These are phyloP conservation scores for Sinocyclocheilus anshuiensis DNA, from an alignment of 2,113 vertebrate species.

Conservation along the genomic window DNA sequence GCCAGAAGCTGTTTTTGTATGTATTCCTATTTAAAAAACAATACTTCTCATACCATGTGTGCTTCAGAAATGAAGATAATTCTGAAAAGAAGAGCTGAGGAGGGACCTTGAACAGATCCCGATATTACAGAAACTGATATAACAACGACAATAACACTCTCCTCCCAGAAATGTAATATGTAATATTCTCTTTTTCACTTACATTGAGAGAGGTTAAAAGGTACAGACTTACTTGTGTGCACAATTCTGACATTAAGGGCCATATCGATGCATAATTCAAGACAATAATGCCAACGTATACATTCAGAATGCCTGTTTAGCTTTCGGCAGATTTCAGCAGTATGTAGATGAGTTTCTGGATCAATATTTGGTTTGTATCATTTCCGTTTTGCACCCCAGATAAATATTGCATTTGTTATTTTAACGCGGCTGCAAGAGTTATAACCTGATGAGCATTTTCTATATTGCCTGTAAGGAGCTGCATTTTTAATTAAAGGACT, in stretches of 20 bases:
- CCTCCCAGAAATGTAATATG: constrained; percentile 43
- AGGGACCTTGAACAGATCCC: constrained; percentile 48
- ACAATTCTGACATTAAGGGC: constrained; percentile 44
- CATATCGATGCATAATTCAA: constrained; percentile 47
- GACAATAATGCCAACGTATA: constrained; percentile 34
- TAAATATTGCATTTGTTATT: not conserved
- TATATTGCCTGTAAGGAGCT: not conserved
- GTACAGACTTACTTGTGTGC: constrained; percentile 40
- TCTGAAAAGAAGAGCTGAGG: constrained; percentile 36
- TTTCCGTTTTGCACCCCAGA: not conserved
- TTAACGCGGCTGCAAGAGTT: not conserved
- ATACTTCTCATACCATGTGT: constrained; percentile 44
- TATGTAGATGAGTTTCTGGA: constrained; percentile 23
- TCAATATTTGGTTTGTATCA: constrained; percentile 15
- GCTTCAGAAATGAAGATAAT: constrained; percentile 59
- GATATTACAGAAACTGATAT: constrained; percentile 29
- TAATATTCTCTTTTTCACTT: constrained; percentile 49
- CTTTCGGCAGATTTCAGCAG: constrained; percentile 38
- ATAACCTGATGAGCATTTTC: not conserved
- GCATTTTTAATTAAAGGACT: not conserved
- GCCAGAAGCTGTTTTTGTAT: constrained; percentile 62
- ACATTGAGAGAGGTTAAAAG: constrained; percentile 39
- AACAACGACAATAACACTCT: constrained; percentile 50
- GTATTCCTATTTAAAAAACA: constrained; percentile 42
- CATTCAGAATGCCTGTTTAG: constrained; percentile 43